Base-by-base conservation (phyloP, 2,888 invertebrate species). In the Leptinotarsa peninsularis region DNA sequence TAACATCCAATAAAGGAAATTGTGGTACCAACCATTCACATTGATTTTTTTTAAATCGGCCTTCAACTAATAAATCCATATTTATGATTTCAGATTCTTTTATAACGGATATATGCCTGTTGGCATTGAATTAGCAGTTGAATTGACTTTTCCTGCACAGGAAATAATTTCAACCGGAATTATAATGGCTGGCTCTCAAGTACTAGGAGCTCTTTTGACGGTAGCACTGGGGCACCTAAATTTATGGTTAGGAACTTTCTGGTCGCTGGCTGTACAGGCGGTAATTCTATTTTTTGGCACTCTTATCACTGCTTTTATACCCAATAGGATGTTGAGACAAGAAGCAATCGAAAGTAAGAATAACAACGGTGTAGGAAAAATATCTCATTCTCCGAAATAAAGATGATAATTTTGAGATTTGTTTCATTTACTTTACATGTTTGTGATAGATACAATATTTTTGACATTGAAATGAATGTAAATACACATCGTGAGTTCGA, bases 91-190 rank as follows among this genome's bases (percentile, higher is more conserved):
- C 73, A 83, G 83, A 18, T 27, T 80, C n/a, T 82, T 82, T 73
- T 77, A 77, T 5, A 82, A 79, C 74, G 78, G 82, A 14, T 84
- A 83, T 49, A 80, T 81, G 80, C 78, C 80, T 17, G 81, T 82
- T 4, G 83, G 83, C 23, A 80, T 82, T 43, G 84, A 84, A 78
- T 66, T 82, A 33, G 82, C 81, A 4, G 79, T 82, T 71, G 84
- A 84, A 77, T 63, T 84, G 58, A 82, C 83, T 17, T 83, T 76
- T 75, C 83, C 83, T 17, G 71, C 78, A 49, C 76, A 81, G 67
- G 83, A 84, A 71, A 82, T 78, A 33, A 83, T 82, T 15, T 80
- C 81, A 33, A 75, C 81, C 13, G 82, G 83, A 54, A 78, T 84
- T 23, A 74, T 84, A 5, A 73, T 83, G 27, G 81, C 82, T 4